Base-by-base conservation (phyloP, 2,888 invertebrate genomes). In the Crepidodera aurea region DNA sequence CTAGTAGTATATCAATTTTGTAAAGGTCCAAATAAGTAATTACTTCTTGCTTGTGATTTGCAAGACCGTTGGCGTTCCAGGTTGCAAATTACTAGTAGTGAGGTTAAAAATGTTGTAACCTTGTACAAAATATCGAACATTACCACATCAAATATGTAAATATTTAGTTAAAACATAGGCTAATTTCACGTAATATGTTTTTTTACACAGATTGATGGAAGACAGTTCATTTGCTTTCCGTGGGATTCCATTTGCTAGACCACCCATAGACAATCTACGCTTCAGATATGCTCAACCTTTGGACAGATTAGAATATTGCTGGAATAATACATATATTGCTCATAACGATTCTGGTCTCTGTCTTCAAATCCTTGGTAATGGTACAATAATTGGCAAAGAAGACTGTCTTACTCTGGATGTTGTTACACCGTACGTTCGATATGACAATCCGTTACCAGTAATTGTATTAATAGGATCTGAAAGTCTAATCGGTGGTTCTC, bases 351-450 rank as follows among this genome's bases (percentile, higher is more conserved):
- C 88, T 0, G 85, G 87, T 0, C 81, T 85, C 0, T 94, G 94
- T 76, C 82, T 88, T 71, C 93, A 93, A 76, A 84, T 89, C 48
- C 83, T 89, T 58, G 84, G 87, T 58, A 87, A 89, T 70, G 88
- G 89, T 16, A 86, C 85, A 0, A 81, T 86, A 12, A 82, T 84
- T n/a, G 92, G 93, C 0, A 82, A 83, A 2, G 95, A 95, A 79
- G 90, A 94, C 78, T 95, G 95, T 71, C 82, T 95, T 32, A 91
- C 90, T 13, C 80, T 95, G 6, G 94, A 94, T 73, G 86, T 95
- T 1, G 88, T 90, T 27, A 93, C 94, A 1, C 94, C 94, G 0
- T 88, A 90, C 67, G 89, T 93, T 1, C 84, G 90, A 46, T 93
- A 93, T 75, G 88, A 90, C 69, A 87, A 87, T 13, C 92, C 92